phyloP scores from a whole-genome alignment of 2,888 invertebrate species.

The Tortrix viridana region DNA sequence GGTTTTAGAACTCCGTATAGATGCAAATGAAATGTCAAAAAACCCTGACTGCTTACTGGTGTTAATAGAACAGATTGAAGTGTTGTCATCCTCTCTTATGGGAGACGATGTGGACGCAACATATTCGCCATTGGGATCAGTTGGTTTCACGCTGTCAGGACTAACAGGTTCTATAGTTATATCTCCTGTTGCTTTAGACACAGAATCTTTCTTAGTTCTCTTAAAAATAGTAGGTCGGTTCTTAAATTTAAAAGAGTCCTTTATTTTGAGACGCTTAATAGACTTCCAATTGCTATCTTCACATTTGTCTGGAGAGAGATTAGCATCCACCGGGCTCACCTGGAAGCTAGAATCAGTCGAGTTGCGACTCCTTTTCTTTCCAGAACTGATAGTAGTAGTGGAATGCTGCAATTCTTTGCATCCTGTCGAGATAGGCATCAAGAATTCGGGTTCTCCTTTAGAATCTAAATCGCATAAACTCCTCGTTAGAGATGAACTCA shows the following conservation, averaged over 20 bases:
- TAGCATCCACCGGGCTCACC: slow-evolving; percentile 69
- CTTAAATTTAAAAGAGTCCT: slow-evolving; percentile 81
- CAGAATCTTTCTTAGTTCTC: slow-evolving; percentile 72
- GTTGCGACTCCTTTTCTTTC: slow-evolving; percentile 78
- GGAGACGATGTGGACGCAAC: slow-evolving; percentile 78
- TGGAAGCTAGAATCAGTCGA: slow-evolving; percentile 79
- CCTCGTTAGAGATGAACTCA: slow-evolving; percentile 76
- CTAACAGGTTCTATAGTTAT: slow-evolving; percentile 74
- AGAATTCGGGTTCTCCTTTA: slow-evolving; percentile 69
- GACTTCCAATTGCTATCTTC: slow-evolving; percentile 81
- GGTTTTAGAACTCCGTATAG: slow-evolving; percentile 73
- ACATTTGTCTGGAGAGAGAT: slow-evolving; percentile 73
- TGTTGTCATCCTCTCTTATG: slow-evolving; percentile 75
- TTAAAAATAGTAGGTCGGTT: slow-evolving; percentile 79
- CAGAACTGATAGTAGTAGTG: slow-evolving; percentile 77
- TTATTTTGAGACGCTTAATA: slow-evolving; percentile 79
- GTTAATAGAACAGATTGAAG: slow-evolving; percentile 76
- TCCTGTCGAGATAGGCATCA: slow-evolving; percentile 64
- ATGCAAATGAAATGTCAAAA: slow-evolving; percentile 79
- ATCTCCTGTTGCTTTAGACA: slow-evolving; percentile 70
- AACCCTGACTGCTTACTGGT: slow-evolving; percentile 80
- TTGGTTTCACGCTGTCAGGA: slow-evolving; percentile 72
- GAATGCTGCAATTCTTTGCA: slow-evolving; percentile 73
- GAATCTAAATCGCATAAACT: slow-evolving; percentile 77
- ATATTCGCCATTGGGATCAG: slow-evolving; percentile 74